A percentile compares a stretch with the other conserved stretches of the same genome.
Conservation (phyloP, 2,113 vertebrate species). For the Balaeniceps rex region DNA sequence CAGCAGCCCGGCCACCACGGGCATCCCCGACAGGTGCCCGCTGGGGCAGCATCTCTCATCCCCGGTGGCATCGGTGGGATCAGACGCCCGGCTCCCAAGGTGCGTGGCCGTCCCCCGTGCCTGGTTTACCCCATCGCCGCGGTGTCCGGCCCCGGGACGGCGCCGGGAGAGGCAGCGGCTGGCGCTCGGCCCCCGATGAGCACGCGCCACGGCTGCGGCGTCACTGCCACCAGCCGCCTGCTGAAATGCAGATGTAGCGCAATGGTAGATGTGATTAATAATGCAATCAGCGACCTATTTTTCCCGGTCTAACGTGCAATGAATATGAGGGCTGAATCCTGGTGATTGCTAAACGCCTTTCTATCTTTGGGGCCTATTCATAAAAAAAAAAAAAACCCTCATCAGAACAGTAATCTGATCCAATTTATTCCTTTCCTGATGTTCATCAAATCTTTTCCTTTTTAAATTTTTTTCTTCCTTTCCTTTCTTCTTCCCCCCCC, state of each 20-base stretch:
- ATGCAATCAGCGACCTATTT: slow-evolving; percentile 70
- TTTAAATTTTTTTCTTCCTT: slow-evolving; percentile 14
- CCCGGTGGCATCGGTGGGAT: rapidly evolving
- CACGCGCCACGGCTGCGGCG: not conserved
- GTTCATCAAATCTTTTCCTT: slow-evolving; percentile 64
- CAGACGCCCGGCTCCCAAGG: rapidly evolving
- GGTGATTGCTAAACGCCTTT: slow-evolving; percentile 58
- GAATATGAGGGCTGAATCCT: slow-evolving; percentile 60
- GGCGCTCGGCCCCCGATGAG: not conserved
- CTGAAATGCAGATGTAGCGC: slow-evolving; percentile 42
- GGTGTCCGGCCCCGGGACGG: not conserved
- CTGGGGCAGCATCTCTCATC: rapidly evolving
- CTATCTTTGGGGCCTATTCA: slow-evolving; percentile 68
- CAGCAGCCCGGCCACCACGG: not conserved
- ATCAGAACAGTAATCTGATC: slow-evolving; percentile 60
- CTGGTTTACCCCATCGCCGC: rapidly evolving
- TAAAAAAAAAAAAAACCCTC: slow-evolving; percentile 1
- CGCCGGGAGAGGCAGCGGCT: not conserved
- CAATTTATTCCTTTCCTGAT: slow-evolving; percentile 62
- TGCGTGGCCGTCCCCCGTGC: rapidly evolving
- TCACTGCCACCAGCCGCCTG: not conserved
- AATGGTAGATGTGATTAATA: slow-evolving; percentile 51
- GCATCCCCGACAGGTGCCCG: not conserved
- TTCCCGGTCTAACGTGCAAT: slow-evolving; percentile 42
- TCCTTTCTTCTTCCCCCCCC: not conserved